Base-by-base conservation (phyloP, 2,113 vertebrate species). In the Boleophthalmus pectinirostris region DNA sequence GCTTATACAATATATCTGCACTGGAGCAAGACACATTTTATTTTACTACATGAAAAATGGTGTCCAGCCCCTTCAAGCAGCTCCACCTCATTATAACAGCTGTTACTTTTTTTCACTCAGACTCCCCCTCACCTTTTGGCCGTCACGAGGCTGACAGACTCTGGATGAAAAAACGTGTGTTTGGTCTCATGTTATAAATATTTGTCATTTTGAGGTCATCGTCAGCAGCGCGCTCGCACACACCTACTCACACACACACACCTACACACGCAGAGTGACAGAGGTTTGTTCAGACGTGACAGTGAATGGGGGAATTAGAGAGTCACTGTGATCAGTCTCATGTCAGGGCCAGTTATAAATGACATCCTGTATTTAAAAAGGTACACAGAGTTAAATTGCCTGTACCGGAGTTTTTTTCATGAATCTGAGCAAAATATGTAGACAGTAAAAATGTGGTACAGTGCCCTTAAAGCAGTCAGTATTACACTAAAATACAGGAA, bases 161-260 rank as follows among this genome's bases (percentile, higher is more conserved):
- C 23, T 13, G 38, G 68, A 85, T 85, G 71, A 89, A 89, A n/a
- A 85, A 84, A 80, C 69, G 63, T 3, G 70, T 80, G 82, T 78
- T 70, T 10, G 71, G n/a, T 43, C 53, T 24, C 54, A n/a, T 9
- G 61, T 74, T 81, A 81, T 80, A 84, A 82, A 87, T 79, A 84
- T 73, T 51, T 64, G 61, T 43, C 61, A 64, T 64, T 64, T 64
- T 64, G 61, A 64, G 61, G 61, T 64, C 61, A 64, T 64, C 61
- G 38, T 35, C 33, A 18, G 18, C 33, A 35, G 61, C 61, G 29
- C 29, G 29, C 29, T 2, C 2, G 29, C 29, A 29, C 29, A 29
- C 29, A 29, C 29, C 2, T 2, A 2, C 2, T 2, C 29, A 29
- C 29, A 29, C 29, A 29, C 29, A 29, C 2, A 2, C 29, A 29